Percentiles rank a stretch among this genome's conserved stretches.
Conservation (phyloP, 2,797 vertebrate genomes). For the Lagorchestes hirsutus region DNA sequence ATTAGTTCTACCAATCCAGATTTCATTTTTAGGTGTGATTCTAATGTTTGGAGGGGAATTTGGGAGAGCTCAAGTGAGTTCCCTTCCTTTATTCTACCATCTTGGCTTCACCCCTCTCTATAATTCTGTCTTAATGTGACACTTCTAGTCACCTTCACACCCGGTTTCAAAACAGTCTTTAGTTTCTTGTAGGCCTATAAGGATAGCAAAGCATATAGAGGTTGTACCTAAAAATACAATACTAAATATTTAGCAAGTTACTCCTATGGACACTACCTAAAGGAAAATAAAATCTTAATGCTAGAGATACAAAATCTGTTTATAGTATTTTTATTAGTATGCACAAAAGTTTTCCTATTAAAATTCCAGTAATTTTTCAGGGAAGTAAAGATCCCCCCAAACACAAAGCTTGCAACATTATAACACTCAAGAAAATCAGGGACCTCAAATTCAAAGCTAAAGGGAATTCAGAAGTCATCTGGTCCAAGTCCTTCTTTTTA, state of each 20-base stretch:
- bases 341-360: not conserved
- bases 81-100: too few relatives aligned
- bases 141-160: not conserved
- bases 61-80: too few relatives aligned
- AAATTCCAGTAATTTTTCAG: not conserved
- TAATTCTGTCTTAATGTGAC: not conserved
- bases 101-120: too few relatives aligned
- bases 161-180: not conserved
- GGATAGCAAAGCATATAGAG: not conserved
- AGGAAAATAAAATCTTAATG: not conserved
- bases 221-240: not conserved
- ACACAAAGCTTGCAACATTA: not conserved
- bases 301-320: not conserved
- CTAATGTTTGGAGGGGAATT: too few relatives aligned
- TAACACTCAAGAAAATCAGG: not conserved
- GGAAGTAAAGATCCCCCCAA: not conserved
- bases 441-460: not conserved
- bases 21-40: not conserved
- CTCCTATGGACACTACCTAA: not conserved
- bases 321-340: not conserved
- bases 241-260: not conserved
- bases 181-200: not conserved
- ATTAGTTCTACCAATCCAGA: not conserved
- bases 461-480: not conserved
- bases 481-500: not conserved